phyloP scores from a whole-genome alignment of 1,140 invertebrate genomes.

The Bombus sibiricus region DNA sequence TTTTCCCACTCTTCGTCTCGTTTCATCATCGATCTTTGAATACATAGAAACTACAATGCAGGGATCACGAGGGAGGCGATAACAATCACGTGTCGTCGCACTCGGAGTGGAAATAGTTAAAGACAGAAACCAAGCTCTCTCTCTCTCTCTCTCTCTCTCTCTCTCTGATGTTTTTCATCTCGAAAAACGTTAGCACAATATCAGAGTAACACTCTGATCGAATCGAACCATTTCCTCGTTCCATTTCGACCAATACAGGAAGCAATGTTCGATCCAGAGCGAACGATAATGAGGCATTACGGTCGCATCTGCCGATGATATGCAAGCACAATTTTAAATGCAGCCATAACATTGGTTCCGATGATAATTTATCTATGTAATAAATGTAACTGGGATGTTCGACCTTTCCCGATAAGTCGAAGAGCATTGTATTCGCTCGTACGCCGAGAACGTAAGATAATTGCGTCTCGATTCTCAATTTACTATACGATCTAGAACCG shows the following conservation, averaged over 20 bases:
- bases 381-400: constrained; percentile 79
- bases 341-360: constrained; percentile 77
- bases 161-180: background rate
- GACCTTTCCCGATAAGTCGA: constrained; percentile 80
- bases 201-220: too few relatives aligned
- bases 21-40: background rate
- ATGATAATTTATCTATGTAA: constrained; percentile 77
- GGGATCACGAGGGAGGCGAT: constrained; percentile 1
- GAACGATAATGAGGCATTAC: constrained; percentile 65
- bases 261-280: background rate
- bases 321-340: constrained; percentile 74
- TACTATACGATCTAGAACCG: constrained; percentile 69
- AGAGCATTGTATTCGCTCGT: constrained; percentile 64
- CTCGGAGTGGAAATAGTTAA: background rate
- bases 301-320: constrained; percentile 65
- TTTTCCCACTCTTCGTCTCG: background rate
- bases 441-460: constrained; percentile 63
- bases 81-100: constrained; percentile 22
- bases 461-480: constrained; percentile 57
- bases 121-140: background rate
- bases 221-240: background rate
- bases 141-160: background rate
- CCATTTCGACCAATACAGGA: background rate
- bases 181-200: too few relatives aligned
- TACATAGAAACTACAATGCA: constrained; percentile 3